phyloP scores from a whole-genome alignment of 2,113 vertebrate genomes.

The Podarcis muralis region DNA sequence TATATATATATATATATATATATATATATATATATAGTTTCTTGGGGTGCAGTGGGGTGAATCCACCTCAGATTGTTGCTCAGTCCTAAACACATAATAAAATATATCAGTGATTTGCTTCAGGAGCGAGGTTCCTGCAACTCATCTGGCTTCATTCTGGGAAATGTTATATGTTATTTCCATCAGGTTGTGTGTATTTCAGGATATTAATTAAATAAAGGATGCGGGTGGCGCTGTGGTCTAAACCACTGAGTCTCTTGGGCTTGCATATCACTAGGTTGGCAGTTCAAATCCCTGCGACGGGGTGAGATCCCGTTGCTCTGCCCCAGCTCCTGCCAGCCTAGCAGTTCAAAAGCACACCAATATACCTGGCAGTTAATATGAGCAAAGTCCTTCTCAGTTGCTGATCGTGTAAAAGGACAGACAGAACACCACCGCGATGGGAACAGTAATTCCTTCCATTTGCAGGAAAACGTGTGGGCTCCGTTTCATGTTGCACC shows the following conservation, averaged over 20 bases:
- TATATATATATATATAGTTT: too few relatives aligned
- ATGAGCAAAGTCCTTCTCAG: conserved; percentile 3
- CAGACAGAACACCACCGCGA: not conserved
- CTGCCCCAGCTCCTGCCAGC: too few relatives aligned
- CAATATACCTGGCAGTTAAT: not conserved
- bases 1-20: too few relatives aligned
- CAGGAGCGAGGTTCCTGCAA: not conserved
- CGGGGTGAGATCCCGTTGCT: too few relatives aligned
- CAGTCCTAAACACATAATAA: not conserved
- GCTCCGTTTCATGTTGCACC: not conserved
- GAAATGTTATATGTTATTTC: not conserved
- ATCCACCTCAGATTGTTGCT: too few relatives aligned
- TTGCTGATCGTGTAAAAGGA: not conserved
- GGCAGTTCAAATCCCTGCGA: too few relatives aligned
- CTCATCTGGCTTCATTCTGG: not conserved
- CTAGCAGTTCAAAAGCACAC: too few relatives aligned
- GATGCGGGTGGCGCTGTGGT: too few relatives aligned
- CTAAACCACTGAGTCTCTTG: too few relatives aligned
- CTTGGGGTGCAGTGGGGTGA: too few relatives aligned
- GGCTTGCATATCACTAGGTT: too few relatives aligned
- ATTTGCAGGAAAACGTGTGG: not conserved
- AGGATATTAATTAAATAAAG: not conserved
- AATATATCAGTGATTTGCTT: not conserved
- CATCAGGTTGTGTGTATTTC: not conserved
- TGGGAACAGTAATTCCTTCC: not conserved